These are phyloP conservation scores for Agapostemon virescens DNA, from an alignment of 2,888 invertebrate genomes.

Conservation along the genomic window DNA sequence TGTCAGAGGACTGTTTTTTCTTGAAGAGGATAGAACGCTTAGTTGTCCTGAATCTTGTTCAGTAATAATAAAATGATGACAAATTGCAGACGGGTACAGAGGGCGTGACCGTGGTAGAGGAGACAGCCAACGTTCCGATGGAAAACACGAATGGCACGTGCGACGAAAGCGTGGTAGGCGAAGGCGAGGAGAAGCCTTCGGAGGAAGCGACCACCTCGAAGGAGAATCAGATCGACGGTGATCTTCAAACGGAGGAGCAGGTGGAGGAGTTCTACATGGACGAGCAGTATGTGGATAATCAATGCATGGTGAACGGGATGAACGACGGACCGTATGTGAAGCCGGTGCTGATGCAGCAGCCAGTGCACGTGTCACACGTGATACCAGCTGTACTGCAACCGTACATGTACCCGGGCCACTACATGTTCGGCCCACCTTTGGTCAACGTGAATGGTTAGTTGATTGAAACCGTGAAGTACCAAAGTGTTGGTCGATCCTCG, in stretches of 20 bases:
- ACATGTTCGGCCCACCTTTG: conserved; percentile 82
- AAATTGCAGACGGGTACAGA: conserved; percentile 61
- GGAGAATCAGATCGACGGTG: conserved; percentile 19
- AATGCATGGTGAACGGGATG: conserved; percentile 48
- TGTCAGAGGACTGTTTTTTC: too few species aligned
- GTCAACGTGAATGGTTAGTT: conserved; percentile 81
- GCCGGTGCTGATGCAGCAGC: conserved; percentile 67
- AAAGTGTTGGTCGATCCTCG: neutral
- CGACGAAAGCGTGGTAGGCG: conserved; percentile 72
- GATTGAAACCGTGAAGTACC: conserved; percentile 19
- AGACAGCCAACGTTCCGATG: conserved; percentile 46
- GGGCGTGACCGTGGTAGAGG: conserved; percentile 66
- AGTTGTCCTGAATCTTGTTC: too few species aligned
- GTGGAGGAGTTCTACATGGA: conserved; percentile 28
- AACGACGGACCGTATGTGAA: conserved; percentile 57
- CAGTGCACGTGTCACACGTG: conserved; percentile 74
- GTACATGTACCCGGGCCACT: conserved; percentile 81
- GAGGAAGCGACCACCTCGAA: conserved; percentile 19
- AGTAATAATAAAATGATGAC: neutral
- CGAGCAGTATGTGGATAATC: conserved; percentile 46
- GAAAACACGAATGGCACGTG: conserved; percentile 61
- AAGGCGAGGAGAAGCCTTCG: conserved; percentile 55
- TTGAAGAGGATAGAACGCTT: too few species aligned
- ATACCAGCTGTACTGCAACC: conserved; percentile 72
- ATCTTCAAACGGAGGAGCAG: conserved; percentile 32